Percentiles rank a stretch among this genome's conserved stretches.
These are phyloP conservation scores for Valencia hispanica DNA, from an alignment of 2,797 vertebrate genomes.

Conservation along the genomic window DNA sequence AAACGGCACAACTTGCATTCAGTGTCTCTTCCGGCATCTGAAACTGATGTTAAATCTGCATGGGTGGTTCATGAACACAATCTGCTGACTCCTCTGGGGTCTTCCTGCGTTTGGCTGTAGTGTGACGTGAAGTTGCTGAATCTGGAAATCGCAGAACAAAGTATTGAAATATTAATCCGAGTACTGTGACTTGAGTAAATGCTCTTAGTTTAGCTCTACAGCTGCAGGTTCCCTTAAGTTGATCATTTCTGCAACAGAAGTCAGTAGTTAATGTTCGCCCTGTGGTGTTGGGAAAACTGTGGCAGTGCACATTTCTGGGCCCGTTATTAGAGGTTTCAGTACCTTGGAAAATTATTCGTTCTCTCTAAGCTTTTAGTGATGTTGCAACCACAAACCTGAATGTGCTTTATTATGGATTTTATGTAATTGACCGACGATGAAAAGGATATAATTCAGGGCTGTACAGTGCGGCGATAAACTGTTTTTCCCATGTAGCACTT, in stretches of 20 bases:
- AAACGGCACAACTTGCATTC: not conserved
- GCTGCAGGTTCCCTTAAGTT: constrained; percentile 51
- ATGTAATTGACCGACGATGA: not conserved
- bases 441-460: not conserved
- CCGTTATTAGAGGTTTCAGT: not conserved
- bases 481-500: no score
- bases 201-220: constrained; percentile 36
- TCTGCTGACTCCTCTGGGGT: not conserved
- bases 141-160: constrained; percentile 43
- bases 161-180: constrained; percentile 68
- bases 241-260: constrained; percentile 61
- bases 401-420: not conserved
- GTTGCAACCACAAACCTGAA: not conserved
- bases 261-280: constrained; percentile 64
- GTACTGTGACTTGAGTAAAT: constrained; percentile 58
- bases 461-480: no score
- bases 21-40: not conserved
- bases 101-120: constrained; percentile 37
- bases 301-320: constrained; percentile 5
- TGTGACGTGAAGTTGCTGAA: constrained; percentile 59
- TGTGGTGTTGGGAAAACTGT: constrained; percentile 19
- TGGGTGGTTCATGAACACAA: not conserved
- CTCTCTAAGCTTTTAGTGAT: not conserved
- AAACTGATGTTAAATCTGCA: not conserved
- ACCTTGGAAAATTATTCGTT: not conserved